Evolutionary conservation across 2,113 vertebrate species (phyloP), one percentile per base, ranked within the genome.

Genomic region (Himantopus leucocephalus): DNA sequence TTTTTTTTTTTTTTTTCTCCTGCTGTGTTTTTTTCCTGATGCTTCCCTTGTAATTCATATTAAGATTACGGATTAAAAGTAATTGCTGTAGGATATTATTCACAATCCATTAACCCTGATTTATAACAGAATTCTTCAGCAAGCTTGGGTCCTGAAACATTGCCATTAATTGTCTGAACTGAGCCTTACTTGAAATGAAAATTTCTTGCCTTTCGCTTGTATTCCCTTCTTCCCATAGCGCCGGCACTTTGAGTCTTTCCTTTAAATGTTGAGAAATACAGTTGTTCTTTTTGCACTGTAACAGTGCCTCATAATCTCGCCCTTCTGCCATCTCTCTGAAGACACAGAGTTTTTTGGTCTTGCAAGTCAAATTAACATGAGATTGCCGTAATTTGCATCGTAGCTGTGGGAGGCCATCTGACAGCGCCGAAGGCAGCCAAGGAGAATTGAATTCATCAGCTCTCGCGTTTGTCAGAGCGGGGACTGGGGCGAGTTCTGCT

Each of bases 51-150:
- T 78, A 75, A 75, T 71, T 95, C 66, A 18, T 32, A 23, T 2
- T 64, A 63, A 87, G 77, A 23, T 88, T 56, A 60, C 35, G 50
- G 83, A 73, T 78, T 74, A 79, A 58, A 84, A 91, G 59, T 56
- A 78, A 76, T 92, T 89, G 60, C 80, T 71, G 29, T 70, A 70
- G 82, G 72, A 72, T 73, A 20, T 26, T 77, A 43, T 78, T 68
- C 87, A 68, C 86, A 77, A 50, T 34, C 86, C 58, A 82, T 96
- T 94, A 94, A 78, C 41, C 55, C 62, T 90, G 64, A 92, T 83
- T 63, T 45, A 76, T 71, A 41, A 53, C 50, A 21, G 18, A 77
- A 76, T 78, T 67, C 67, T 74, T 80, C 35, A 77, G 15, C 30
- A 5, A 53, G 72, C 77, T 73, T 34, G 59, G 90, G 37, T 45